These are phyloP conservation scores for Lasioglossum pauxillum DNA, from an alignment of 2,888 invertebrate genomes.

Conservation along the genomic window DNA sequence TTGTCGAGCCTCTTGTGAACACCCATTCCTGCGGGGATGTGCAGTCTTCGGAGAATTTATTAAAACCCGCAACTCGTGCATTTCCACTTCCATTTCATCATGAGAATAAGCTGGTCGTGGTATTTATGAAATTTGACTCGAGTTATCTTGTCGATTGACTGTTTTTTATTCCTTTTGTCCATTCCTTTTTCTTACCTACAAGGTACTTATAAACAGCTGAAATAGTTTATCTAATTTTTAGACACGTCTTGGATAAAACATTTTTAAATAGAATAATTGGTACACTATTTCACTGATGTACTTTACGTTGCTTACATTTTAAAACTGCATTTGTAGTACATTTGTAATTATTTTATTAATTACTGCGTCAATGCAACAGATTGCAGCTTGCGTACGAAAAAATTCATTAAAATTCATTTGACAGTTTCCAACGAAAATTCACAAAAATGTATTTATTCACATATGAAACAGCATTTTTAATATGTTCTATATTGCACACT, in stretches of 20 bases:
- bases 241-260: background rate
- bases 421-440: background rate
- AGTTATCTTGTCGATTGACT: background rate
- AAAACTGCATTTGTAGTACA: background rate
- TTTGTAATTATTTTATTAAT: background rate
- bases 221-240: background rate
- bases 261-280: too few relatives aligned
- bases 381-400: too few relatives aligned
- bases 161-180: background rate
- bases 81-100: constrained; percentile 47
- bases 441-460: background rate
- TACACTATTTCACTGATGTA: background rate
- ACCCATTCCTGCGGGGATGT: constrained; percentile 34
- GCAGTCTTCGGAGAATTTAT: constrained; percentile 54
- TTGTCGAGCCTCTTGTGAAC: constrained; percentile 49
- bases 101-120: constrained; percentile 45
- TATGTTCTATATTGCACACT: background rate
- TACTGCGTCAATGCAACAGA: background rate
- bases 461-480: background rate
- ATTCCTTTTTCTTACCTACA: background rate
- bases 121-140: background rate
- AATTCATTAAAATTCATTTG: background rate
- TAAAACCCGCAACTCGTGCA: constrained; percentile 56
- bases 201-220: too few relatives aligned
- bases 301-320: background rate